Evolutionary conservation across 2,113 vertebrate genomes (phyloP).

Genomic region (Ptyas mucosa): DNA sequence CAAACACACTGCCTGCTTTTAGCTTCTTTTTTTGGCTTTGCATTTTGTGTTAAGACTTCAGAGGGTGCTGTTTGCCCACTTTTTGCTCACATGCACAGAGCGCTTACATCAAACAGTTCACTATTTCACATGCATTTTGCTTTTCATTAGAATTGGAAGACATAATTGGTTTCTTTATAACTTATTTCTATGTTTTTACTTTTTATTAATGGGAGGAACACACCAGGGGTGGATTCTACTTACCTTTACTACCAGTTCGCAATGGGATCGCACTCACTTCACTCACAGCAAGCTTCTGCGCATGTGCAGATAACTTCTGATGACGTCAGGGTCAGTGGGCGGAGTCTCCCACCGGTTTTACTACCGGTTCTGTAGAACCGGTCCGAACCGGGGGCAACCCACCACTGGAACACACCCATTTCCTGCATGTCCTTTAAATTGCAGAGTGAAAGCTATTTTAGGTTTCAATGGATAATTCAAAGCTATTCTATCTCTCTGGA

Average conservation of each 20-base stretch:
- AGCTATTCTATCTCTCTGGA: neutral
- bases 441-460: neutral
- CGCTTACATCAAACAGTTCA: neutral
- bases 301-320: no score
- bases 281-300: no score
- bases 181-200: neutral
- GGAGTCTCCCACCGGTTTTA: no score
- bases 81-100: neutral
- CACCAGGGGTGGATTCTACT: no score
- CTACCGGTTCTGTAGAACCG: no score
- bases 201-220: neutral
- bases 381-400: no score
- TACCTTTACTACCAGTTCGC: no score
- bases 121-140: neutral
- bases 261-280: no score
- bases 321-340: no score
- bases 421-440: neutral
- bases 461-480: neutral
- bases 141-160: neutral
- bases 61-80: neutral
- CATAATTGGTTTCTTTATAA: neutral
- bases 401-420: neutral
- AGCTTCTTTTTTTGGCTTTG: neutral
- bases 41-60: slow-evolving; percentile 4
- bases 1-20: neutral